Conservation (phyloP, 2,888 invertebrate species). For the Rhagium mordax region DNA sequence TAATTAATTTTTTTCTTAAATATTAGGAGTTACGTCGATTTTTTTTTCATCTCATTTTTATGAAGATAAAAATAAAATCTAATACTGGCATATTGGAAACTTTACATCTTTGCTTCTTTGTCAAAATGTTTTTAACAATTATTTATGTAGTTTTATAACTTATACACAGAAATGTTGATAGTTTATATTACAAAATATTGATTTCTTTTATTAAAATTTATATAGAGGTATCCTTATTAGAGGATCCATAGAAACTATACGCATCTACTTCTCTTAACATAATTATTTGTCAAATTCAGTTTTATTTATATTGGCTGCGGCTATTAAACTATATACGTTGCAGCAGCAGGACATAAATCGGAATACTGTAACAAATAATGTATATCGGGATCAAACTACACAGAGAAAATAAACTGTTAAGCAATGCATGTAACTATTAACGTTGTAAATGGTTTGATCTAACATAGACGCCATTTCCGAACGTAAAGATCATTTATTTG, state of each 20-base stretch:
- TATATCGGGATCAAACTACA: constrained; percentile 29
- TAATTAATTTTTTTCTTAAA: too few species aligned
- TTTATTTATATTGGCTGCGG: not conserved
- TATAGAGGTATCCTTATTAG: too few species aligned
- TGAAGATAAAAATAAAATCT: too few species aligned
- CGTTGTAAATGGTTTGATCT: constrained; percentile 31
- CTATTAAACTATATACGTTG: constrained; percentile 15
- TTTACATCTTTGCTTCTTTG: too few species aligned
- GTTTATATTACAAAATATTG: too few species aligned
- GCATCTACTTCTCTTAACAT: not conserved
- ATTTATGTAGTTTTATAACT: too few species aligned
- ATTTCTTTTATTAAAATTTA: too few species aligned
- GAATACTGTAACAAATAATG: constrained; percentile 22
- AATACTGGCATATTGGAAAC: too few species aligned
- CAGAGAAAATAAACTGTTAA: constrained; percentile 30
- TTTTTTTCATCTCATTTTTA: too few species aligned
- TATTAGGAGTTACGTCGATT: too few species aligned
- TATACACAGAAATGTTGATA: too few species aligned
- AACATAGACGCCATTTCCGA: constrained; percentile 14
- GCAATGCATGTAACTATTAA: constrained; percentile 30
- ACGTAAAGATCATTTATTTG: constrained; percentile 22
- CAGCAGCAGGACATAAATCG: constrained; percentile 18
- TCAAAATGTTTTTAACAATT: too few species aligned
- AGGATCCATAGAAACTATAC: not conserved
- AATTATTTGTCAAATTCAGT: not conserved